A percentile compares a stretch with the other conserved stretches of the same genome.
phyloP scores from a whole-genome alignment of 2,888 invertebrate genomes.

The Polyommatus icarus region DNA sequence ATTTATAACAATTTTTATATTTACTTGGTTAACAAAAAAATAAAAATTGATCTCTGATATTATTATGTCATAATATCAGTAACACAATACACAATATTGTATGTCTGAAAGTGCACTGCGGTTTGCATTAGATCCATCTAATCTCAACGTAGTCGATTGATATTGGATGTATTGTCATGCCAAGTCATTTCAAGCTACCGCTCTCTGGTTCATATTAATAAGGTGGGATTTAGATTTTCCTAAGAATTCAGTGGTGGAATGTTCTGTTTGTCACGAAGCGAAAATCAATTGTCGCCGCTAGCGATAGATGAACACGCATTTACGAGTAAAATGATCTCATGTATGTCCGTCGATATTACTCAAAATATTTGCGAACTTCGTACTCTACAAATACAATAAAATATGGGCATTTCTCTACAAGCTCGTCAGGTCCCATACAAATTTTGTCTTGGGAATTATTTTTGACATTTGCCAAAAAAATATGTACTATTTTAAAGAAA shows the following conservation, averaged over 20 bases:
- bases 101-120: background rate
- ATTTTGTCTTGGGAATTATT: too few species aligned
- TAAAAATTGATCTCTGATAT: too few species aligned
- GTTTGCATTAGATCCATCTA: background rate
- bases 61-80: too few species aligned
- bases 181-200: constrained; percentile 37
- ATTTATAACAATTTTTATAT: too few species aligned
- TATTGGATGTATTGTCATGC: constrained; percentile 68
- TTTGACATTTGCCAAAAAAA: too few species aligned
- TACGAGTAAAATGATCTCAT: constrained; percentile 31
- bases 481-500: too few species aligned
- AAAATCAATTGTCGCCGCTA: constrained; percentile 50
- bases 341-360: background rate
- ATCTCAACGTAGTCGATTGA: constrained; percentile 65
- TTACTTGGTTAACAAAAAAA: too few species aligned
- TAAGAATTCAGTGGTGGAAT: constrained; percentile 34
- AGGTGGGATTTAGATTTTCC: constrained; percentile 20
- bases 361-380: too few species aligned
- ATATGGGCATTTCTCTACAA: too few species aligned
- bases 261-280: constrained; percentile 62
- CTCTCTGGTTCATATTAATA: constrained; percentile 32
- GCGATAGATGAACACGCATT: constrained; percentile 42
- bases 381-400: too few species aligned
- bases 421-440: too few species aligned
- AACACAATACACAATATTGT: background rate